These are phyloP conservation scores for Bos indicus DNA, from an alignment of 2,113 vertebrate species.

Conservation along the genomic window DNA sequence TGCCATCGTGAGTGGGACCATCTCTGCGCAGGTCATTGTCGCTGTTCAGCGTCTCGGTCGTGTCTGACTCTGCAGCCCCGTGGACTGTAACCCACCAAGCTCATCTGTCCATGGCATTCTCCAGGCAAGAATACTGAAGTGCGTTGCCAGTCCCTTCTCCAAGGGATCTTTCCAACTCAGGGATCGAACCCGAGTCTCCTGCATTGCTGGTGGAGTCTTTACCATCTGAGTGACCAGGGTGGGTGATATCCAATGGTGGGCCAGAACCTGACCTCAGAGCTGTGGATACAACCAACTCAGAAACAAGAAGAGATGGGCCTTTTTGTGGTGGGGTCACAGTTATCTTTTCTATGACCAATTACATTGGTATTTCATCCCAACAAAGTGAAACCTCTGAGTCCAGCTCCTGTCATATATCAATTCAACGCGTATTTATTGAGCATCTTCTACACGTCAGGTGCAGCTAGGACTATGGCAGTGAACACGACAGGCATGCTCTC, in stretches of 20 bases:
- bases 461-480: background rate
- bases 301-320: background rate
- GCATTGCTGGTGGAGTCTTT: background rate
- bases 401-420: background rate
- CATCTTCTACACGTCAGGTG: background rate
- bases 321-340: fast-evolving
- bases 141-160: background rate
- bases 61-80: background rate
- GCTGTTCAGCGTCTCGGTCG: background rate
- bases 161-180: background rate
- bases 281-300: background rate
- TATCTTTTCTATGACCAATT: background rate
- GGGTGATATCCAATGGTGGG: slow-evolving; percentile 31
- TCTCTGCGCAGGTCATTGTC: background rate
- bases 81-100: background rate
- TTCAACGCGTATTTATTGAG: background rate
- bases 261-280: slow-evolving; percentile 57
- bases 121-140: background rate
- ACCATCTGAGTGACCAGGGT: background rate
- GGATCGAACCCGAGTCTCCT: background rate
- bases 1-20: fast-evolving
- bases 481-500: fast-evolving
- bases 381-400: background rate
- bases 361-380: fast-evolving
- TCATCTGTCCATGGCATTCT: background rate